Base-by-base conservation (phyloP, 2,113 vertebrate species). In the Pteruthius melanotis region DNA sequence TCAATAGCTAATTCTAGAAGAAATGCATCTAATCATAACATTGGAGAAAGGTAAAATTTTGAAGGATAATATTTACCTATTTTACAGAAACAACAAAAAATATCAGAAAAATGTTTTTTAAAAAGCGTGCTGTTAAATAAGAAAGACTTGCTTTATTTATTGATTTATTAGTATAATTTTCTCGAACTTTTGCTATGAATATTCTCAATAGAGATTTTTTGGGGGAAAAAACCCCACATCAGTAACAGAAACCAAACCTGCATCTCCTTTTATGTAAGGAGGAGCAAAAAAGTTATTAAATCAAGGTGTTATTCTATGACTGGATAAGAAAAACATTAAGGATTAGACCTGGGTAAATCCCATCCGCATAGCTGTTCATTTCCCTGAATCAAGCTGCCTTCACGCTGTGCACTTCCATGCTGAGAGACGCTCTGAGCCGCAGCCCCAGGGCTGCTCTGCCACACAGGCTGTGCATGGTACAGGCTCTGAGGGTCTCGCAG, bases 171-270 rank as follows among this genome's bases (percentile, higher is more conserved):
- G 8, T 37, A 13, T 7, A 10, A 10, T 74, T 89, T 86, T 74
- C 14, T 94, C 45, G 50, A 54, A 31, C 2, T 37, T 69, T 26
- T 49, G 8, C 23, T 83, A 21, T 57, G 13, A 66, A 45, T 42
- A 35, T 3, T 4, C 28, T 74, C 9, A 42, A 50, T 10, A 35
- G 27, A 63, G 9, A 45, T 53, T 81, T 50, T 52, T 10, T 0
- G 2, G 9, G 30, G 0, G 4, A 2, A 11, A 21, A 12, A 33
- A 12, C 1, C 3, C 5, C 2, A 26, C 28, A 42, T 42, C 40
- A 40, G 45, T 27, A 21, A 13, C 35, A n/a, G 15, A 56, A 72
- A 30, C n/a, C 13, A 63, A 90, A 17, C 14, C 10, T 37, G 5
- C 11, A 13, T 52, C 15, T 44, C 37, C 15, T 80, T 84, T 80